Conservation (phyloP, 2,797 vertebrate species). For the Sebastiscus albofasciatus region DNA sequence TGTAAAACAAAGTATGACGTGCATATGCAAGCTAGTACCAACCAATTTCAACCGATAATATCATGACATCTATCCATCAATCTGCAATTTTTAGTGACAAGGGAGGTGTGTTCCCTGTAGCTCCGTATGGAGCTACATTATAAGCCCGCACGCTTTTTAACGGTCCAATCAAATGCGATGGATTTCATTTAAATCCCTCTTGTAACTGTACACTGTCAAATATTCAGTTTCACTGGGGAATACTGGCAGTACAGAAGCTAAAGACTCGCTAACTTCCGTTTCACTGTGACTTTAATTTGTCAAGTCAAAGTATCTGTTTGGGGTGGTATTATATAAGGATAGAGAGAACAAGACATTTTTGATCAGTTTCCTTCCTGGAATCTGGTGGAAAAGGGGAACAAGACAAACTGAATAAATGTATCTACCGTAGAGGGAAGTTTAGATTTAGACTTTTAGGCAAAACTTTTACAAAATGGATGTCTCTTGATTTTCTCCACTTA, state of each 20-base stretch:
- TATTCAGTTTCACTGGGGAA: not conserved
- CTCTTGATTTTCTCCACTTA: too few relatives aligned
- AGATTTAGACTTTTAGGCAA: not conserved
- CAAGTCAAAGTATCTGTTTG: not conserved
- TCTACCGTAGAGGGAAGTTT: not conserved
- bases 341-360: not conserved
- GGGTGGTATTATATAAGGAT: not conserved
- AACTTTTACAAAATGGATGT: not conserved
- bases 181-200: not conserved
- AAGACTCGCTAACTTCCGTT: not conserved
- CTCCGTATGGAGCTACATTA: not conserved
- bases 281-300: not conserved
- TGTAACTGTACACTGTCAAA: not conserved
- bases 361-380: not conserved
- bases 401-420: not conserved
- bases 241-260: too few relatives aligned
- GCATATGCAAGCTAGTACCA: not conserved
- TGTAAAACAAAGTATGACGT: too few relatives aligned
- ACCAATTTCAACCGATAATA: not conserved
- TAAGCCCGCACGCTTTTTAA: not conserved
- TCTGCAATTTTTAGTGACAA: not conserved
- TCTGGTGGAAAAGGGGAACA: not conserved
- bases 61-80: not conserved
- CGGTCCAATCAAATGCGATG: not conserved
- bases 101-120: not conserved